Percentiles rank a stretch among this genome's conserved stretches.
Conservation (phyloP, 1,140 invertebrate species). For the Chymomyza costata region DNA sequence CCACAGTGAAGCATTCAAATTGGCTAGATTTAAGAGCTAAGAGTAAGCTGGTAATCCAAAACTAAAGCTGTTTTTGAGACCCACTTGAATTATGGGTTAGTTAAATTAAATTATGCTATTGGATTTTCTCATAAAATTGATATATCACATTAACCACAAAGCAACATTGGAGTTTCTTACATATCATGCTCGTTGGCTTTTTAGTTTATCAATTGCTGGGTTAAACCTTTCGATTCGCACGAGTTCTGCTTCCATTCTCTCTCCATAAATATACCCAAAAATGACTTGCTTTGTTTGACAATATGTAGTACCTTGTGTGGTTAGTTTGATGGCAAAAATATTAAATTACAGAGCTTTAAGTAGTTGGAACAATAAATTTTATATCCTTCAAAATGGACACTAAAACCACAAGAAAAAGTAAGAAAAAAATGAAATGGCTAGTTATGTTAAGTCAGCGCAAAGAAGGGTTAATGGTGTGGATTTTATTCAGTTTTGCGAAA, state of each 20-base stretch:
- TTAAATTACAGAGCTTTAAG: conserved; percentile 39
- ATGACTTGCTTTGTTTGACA: conserved; percentile 11
- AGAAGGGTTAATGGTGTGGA: conserved; percentile 67
- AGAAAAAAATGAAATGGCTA: too few species aligned
- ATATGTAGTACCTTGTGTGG: too few species aligned
- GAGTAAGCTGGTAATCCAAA: background rate
- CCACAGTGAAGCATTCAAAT: conserved; percentile 6
- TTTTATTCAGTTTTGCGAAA: conserved; percentile 14
- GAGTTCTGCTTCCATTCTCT: conserved; percentile 21
- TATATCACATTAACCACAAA: conserved; percentile 71
- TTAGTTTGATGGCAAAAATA: conserved; percentile 37
- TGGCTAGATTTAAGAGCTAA: conserved; percentile 26
- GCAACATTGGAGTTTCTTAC: conserved; percentile 54
- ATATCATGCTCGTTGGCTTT: conserved; percentile 72
- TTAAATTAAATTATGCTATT: conserved; percentile 73
- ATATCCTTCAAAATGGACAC: too few species aligned
- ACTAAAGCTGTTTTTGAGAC: conserved; percentile 1
- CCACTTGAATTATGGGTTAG: conserved; percentile 65
- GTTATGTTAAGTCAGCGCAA: conserved; percentile 44
- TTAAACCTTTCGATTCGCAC: background rate
- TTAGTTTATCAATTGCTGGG: conserved; percentile 61
- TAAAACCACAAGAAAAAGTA: too few species aligned
- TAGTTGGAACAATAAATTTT: too few species aligned
- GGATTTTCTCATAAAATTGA: conserved; percentile 73
- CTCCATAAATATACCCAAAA: too few species aligned